Evolutionary conservation across 2,797 vertebrate genomes (phyloP).

Genomic region (Gadopsis bispinosus): DNA sequence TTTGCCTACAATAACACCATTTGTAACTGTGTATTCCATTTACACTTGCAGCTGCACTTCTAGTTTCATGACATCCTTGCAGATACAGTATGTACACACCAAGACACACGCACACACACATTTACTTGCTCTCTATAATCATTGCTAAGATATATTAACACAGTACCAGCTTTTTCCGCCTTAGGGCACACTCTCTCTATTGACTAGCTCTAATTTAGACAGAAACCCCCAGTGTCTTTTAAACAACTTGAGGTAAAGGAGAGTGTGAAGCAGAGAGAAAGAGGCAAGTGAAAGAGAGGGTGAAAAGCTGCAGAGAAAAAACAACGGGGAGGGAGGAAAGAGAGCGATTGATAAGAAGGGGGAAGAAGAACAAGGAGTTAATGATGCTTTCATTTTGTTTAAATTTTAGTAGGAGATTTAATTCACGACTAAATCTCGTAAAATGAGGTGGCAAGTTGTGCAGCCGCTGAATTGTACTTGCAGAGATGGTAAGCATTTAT

Average conservation of each 20-base stretch:
- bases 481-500: conserved; percentile 28
- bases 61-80: conserved; percentile 9
- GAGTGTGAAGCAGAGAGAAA: conserved; percentile 38
- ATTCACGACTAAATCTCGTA: conserved; percentile 35
- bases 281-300: conserved; percentile 28
- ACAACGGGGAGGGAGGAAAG: neutral
- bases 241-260: conserved; percentile 62
- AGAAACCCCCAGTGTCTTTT: conserved; percentile 60
- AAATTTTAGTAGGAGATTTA: conserved; percentile 38
- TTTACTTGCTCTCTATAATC: conserved; percentile 49
- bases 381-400: conserved; percentile 50
- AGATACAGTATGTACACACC: neutral
- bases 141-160: conserved; percentile 56
- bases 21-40: too few species aligned
- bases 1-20: too few species aligned
- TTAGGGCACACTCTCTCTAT: conserved; percentile 53
- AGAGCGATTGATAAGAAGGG: neutral
- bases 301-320: conserved; percentile 6
- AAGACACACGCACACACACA: conserved; percentile 20
- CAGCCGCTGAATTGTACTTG: conserved; percentile 28
- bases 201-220: conserved; percentile 71
- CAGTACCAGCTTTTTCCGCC: conserved; percentile 47
- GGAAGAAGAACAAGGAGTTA: conserved; percentile 20
- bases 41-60: neutral
- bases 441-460: conserved; percentile 36